phyloP scores from a whole-genome alignment of 2,113 vertebrate genomes.

The Hiodon alosoides region DNA sequence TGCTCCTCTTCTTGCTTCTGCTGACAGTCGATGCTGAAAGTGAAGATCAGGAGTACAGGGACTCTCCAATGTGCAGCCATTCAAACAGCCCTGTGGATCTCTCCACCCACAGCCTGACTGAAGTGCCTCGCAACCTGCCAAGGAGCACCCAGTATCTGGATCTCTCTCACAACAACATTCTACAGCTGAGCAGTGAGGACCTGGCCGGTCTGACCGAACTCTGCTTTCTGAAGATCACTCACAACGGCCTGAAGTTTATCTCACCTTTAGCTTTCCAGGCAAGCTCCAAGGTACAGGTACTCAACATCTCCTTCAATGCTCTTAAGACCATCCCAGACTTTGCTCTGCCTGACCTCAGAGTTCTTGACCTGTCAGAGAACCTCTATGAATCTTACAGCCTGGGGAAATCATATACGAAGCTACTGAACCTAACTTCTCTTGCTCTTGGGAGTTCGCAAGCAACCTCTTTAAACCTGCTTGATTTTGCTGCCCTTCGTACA shows the following conservation, averaged over 20 bases:
- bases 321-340: slow-evolving; percentile 44
- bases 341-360: slow-evolving; percentile 33
- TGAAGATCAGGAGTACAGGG: background rate
- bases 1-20: background rate
- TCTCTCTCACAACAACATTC: slow-evolving; percentile 23
- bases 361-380: slow-evolving; percentile 49
- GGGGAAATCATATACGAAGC: slow-evolving; percentile 38
- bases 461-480: slow-evolving; percentile 30
- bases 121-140: slow-evolving; percentile 11
- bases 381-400: slow-evolving; percentile 40
- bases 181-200: background rate
- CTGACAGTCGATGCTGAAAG: background rate
- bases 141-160: slow-evolving; percentile 17
- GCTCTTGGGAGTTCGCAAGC: slow-evolving; percentile 41
- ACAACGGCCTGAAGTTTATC: slow-evolving; percentile 15
- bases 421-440: slow-evolving; percentile 35
- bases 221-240: slow-evolving; percentile 17
- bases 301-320: slow-evolving; percentile 51
- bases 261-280: slow-evolving; percentile 9
- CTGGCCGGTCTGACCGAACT: slow-evolving; percentile 19
- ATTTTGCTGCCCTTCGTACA: slow-evolving; percentile 43
- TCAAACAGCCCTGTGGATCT: slow-evolving; percentile 1
- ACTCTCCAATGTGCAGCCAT: background rate
- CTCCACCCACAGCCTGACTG: slow-evolving; percentile 9
- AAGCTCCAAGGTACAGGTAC: slow-evolving; percentile 41